These are phyloP conservation scores for Catostomus latipinnis DNA, from an alignment of 2,797 vertebrate species.

Conservation along the genomic window DNA sequence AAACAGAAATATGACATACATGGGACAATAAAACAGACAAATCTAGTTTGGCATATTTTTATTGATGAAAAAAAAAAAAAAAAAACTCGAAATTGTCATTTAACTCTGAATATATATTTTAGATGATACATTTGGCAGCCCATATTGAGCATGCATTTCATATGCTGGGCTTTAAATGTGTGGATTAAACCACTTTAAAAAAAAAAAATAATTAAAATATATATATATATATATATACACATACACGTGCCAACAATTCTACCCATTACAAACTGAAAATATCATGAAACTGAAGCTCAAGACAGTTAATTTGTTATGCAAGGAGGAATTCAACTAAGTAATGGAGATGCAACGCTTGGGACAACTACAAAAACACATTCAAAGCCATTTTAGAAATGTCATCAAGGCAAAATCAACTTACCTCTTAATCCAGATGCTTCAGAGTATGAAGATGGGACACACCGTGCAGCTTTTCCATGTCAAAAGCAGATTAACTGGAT, in stretches of 20 bases:
- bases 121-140: background rate
- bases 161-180: background rate
- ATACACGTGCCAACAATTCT: background rate
- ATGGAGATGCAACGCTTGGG: too few relatives aligned
- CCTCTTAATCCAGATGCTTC: slow-evolving; percentile 18
- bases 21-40: slow-evolving; percentile 11
- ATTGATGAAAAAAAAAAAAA: slow-evolving; percentile 5
- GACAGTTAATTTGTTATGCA: background rate
- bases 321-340: too few relatives aligned
- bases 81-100: background rate
- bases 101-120: background rate
- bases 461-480: background rate
- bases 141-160: background rate
- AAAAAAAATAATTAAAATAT: too few relatives aligned
- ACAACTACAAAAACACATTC: background rate
- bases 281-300: background rate
- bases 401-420: slow-evolving; percentile 7
- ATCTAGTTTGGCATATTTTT: slow-evolving; percentile 15
- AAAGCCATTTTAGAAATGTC: background rate
- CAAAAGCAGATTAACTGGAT: background rate
- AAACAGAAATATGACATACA: background rate
- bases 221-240: too few relatives aligned
- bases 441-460: background rate
- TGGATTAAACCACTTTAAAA: background rate
- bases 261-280: background rate